Percentiles rank a stretch among this genome's conserved stretches.
Evolutionary conservation across 2,888 invertebrate species (phyloP).

Genomic region (Lydus trimaculatus): DNA sequence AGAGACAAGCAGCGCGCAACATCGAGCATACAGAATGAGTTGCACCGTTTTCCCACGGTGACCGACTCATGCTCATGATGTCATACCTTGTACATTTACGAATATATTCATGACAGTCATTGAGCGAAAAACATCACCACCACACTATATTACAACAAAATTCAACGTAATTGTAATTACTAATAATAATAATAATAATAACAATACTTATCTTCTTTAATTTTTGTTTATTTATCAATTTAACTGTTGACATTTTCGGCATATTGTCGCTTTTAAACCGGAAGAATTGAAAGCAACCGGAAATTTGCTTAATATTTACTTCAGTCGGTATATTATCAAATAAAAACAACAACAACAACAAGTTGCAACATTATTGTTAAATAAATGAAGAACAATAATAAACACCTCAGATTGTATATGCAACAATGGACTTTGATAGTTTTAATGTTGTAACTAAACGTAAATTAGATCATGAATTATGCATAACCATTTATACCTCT

Average conservation of each 20-base stretch:
- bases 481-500: not conserved
- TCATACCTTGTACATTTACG: slow-evolving; percentile 47
- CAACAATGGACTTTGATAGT: not conserved
- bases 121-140: slow-evolving; percentile 21
- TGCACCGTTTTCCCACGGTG: slow-evolving; percentile 58
- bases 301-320: not conserved
- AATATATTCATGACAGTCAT: slow-evolving; percentile 23
- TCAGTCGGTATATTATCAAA: not conserved
- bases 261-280: not conserved
- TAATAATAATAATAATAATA: not conserved
- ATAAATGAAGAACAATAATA: not conserved
- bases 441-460: not conserved
- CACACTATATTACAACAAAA: not conserved
- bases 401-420: not conserved
- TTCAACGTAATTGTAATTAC: not conserved
- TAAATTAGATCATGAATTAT: slow-evolving; percentile 9
- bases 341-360: not conserved
- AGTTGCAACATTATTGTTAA: not conserved
- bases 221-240: not conserved
- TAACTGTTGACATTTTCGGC: not conserved
- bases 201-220: not conserved
- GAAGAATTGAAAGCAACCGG: not conserved
- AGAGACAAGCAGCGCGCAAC: slow-evolving; percentile 41
- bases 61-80: slow-evolving; percentile 56
- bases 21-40: slow-evolving; percentile 52